A percentile compares a stretch with the other conserved stretches of the same genome.
Conservation (phyloP, 2,113 vertebrate species). For the Pseudorectes ferrugineus region DNA sequence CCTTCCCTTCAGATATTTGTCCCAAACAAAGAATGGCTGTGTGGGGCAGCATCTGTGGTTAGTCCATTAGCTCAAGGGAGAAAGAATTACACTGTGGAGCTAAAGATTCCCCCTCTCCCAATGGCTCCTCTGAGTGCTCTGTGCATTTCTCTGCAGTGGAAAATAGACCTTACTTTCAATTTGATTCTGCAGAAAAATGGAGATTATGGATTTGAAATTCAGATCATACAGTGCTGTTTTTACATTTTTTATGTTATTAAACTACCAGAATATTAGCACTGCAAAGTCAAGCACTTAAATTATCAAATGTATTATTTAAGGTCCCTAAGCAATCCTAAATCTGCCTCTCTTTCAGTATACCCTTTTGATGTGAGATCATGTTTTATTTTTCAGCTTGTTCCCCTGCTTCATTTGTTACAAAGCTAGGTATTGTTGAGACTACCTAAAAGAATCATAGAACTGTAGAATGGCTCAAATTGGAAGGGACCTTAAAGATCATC, state of each 20-base stretch:
- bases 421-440: not conserved
- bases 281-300: not conserved
- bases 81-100: not conserved
- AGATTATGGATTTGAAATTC: not conserved
- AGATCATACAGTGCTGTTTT: not conserved
- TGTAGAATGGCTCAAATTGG: not conserved
- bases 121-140: not conserved
- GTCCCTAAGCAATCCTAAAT: not conserved
- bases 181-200: not conserved
- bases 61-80: not conserved
- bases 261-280: not conserved
- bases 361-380: not conserved
- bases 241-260: not conserved
- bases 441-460: not conserved
- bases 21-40: not conserved
- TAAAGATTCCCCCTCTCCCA: not conserved
- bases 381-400: not conserved
- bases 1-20: not conserved
- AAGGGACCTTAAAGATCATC: not conserved
- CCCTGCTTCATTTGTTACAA: not conserved
- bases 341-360: not conserved
- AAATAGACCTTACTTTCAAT: not conserved
- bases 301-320: not conserved
- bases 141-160: not conserved
- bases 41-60: not conserved